Base-by-base conservation (phyloP, 2,113 vertebrate species). In the Mesocricetus auratus region DNA sequence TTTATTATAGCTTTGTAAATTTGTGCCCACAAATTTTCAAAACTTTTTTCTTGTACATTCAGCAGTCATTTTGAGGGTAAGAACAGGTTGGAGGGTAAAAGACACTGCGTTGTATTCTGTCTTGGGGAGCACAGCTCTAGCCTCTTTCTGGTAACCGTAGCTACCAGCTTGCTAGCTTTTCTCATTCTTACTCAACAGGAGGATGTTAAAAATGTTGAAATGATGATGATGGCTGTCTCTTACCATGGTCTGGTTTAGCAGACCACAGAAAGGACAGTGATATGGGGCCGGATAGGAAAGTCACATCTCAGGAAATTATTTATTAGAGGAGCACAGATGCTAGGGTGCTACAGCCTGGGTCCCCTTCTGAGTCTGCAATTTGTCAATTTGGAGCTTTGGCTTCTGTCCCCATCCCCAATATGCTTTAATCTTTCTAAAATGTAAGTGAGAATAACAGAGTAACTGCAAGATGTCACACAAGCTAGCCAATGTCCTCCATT, bases 261-360 rank as follows among this genome's bases (percentile, higher is more conserved):
- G 21, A 60, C 15, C 15, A 39, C 2, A 62, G 58, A 83, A 50
- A 60, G 12, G 21, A 62, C 36, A n/a, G 22, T n/a, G 13, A 17
- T 26, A 3, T 11, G 22, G 1, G 3, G 19, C 0, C 0, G 5
- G 12, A 1, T 19, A 82, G n/a, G 9, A 60, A 82, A 82, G 22
- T 0, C 22, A 60, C 16, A 6, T 82, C 56, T 60, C 36, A 26
- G 56, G 22, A 83, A 39, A 85, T 62, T 24, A 42, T 26, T 64
- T 19, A 85, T 7, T 64, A 45, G 39, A 42, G 8, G 39, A 45
- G 5, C 5, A 42, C 9, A 24, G n/a, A 74, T 10, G 22, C 21
- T 24, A 9, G 0, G 1, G 7, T 31, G 12, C 58, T 64, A 42
- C 7, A 31, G 24, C 6, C 58, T 31, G 22, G 13, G 26, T 31